A percentile compares a stretch with the other conserved stretches of the same genome.
These are phyloP conservation scores for Athrips mouffetella DNA, from an alignment of 2,888 invertebrate genomes.

Conservation along the genomic window DNA sequence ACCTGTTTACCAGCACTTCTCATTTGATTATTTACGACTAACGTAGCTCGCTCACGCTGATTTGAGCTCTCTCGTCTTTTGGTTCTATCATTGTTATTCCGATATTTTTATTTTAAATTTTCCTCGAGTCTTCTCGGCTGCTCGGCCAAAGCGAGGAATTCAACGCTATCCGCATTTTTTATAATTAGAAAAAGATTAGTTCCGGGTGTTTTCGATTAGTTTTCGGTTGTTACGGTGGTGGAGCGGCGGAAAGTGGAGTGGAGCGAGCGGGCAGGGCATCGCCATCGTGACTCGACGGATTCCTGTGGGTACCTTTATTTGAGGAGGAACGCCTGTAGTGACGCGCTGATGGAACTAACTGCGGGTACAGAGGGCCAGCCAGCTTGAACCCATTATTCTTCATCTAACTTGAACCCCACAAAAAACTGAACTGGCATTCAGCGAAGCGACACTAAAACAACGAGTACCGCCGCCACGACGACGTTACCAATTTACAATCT, in stretches of 20 bases:
- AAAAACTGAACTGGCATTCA: too few relatives aligned
- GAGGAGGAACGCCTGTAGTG: slow-evolving; percentile 41
- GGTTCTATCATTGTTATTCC: slow-evolving; percentile 7
- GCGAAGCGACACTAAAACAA: not conserved
- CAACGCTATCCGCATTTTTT: slow-evolving; percentile 57
- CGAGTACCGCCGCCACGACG: too few relatives aligned
- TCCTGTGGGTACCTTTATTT: slow-evolving; percentile 62
- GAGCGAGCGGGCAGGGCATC: slow-evolving; percentile 35
- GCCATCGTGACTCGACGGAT: slow-evolving; percentile 68
- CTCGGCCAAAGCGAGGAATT: slow-evolving; percentile 42
- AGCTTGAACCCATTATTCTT: not conserved
- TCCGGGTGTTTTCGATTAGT: slow-evolving; percentile 73
- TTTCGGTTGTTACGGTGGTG: slow-evolving; percentile 51
- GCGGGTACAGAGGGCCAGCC: not conserved
- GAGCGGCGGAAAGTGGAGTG: slow-evolving; percentile 34
- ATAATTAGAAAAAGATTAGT: slow-evolving; percentile 70
- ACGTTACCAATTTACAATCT: not conserved
- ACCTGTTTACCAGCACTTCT: slow-evolving; percentile 7
- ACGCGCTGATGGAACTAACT: slow-evolving; percentile 12
- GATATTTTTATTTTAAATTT: slow-evolving; percentile 34
- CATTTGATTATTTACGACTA: slow-evolving; percentile 16
- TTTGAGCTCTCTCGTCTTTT: slow-evolving; percentile 1
- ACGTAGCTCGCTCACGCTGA: not conserved
- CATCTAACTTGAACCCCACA: not conserved
- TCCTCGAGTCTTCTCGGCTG: slow-evolving; percentile 39